Evolutionary conservation across 2,797 vertebrate genomes (phyloP).

Genomic region (Peromyscus aztecus): DNA sequence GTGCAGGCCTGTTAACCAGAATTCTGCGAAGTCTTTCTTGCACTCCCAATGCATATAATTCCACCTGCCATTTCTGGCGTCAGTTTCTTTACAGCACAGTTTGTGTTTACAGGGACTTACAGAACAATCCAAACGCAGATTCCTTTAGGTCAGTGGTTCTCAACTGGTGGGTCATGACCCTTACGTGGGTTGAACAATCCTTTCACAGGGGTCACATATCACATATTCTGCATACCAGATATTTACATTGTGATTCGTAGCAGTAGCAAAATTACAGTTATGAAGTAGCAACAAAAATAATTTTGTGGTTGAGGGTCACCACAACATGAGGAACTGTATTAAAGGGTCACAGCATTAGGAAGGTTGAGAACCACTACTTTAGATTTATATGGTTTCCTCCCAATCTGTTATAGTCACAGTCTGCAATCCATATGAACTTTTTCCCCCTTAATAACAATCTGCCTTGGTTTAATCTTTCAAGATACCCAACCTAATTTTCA

Average conservation of each 20-base stretch:
- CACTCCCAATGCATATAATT: neutral
- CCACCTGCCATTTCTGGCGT: neutral
- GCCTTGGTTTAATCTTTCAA: constrained; percentile 68
- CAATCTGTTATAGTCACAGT: constrained; percentile 56
- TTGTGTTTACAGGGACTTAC: constrained; percentile 35
- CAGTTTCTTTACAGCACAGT: neutral
- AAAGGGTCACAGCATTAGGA: neutral
- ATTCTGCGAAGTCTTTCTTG: constrained; percentile 34
- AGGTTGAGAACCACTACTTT: neutral
- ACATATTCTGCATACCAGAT: neutral
- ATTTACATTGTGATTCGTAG: neutral
- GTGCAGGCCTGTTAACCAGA: neutral
- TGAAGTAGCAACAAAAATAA: neutral
- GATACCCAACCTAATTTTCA: constrained; percentile 57
- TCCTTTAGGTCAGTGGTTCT: constrained; percentile 30
- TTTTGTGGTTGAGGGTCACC: neutral
- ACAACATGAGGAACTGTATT: neutral
- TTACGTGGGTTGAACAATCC: neutral
- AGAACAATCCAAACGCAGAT: constrained; percentile 24
- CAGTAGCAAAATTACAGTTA: neutral
- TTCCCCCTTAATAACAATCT: neutral
- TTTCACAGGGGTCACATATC: neutral
- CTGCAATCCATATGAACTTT: constrained; percentile 58
- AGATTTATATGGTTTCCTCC: constrained; percentile 60
- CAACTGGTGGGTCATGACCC: neutral